A percentile compares a stretch with the other conserved stretches of the same genome.
Evolutionary conservation across 2,888 invertebrate species (phyloP).

Genomic region (Amphipyra berbera): DNA sequence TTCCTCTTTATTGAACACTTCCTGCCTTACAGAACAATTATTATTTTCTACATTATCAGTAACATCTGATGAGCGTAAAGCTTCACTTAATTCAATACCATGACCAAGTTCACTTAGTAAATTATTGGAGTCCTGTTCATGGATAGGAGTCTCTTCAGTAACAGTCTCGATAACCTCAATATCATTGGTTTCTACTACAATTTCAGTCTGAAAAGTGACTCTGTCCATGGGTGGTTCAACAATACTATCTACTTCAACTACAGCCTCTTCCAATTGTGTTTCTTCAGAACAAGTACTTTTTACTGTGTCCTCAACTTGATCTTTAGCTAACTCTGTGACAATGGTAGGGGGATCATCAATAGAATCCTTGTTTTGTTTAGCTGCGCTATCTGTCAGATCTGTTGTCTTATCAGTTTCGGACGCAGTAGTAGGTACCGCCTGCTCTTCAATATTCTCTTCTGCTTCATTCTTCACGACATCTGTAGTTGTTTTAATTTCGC

Average conservation of each 20-base stretch:
- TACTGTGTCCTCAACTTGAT: slow-evolving; percentile 18
- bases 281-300: slow-evolving; percentile 22
- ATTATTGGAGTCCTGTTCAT: slow-evolving; percentile 67
- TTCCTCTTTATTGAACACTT: slow-evolving; percentile 86
- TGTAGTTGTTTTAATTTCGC: slow-evolving; percentile 25
- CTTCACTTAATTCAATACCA: slow-evolving; percentile 83
- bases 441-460: slow-evolving; percentile 29
- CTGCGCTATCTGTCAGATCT: slow-evolving; percentile 15
- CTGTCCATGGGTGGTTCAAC: slow-evolving; percentile 62
- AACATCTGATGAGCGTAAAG: slow-evolving; percentile 77
- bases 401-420: slow-evolving; percentile 31
- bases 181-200: slow-evolving; percentile 80
- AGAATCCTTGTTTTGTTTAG: slow-evolving; percentile 13
- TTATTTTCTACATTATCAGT: slow-evolving; percentile 79
- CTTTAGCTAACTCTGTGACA: slow-evolving; percentile 42
- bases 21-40: slow-evolving; percentile 75
- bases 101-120: slow-evolving; percentile 80
- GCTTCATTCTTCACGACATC: slow-evolving; percentile 25
- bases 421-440: slow-evolving; percentile 17
- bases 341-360: slow-evolving; percentile 8
- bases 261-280: slow-evolving; percentile 38
- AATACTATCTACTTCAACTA: slow-evolving; percentile 60
- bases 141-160: slow-evolving; percentile 53
- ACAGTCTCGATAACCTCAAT: slow-evolving; percentile 66
- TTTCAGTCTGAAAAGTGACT: slow-evolving; percentile 82